phyloP scores from a whole-genome alignment of 2,113 vertebrate genomes.

The Ptychochromis oligacanthus region DNA sequence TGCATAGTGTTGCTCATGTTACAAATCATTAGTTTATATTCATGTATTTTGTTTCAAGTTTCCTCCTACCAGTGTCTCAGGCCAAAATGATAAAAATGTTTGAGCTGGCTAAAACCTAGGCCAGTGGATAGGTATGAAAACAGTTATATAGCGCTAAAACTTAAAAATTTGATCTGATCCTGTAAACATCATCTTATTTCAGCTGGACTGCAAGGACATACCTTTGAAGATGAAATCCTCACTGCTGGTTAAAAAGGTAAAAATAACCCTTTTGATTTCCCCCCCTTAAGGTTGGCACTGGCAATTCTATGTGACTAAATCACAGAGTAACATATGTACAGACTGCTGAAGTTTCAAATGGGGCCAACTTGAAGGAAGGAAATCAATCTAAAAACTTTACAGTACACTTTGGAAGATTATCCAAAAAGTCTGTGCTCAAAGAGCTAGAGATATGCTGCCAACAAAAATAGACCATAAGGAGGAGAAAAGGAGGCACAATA shows the following conservation, averaged over 20 bases:
- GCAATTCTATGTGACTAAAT: conserved; percentile 24
- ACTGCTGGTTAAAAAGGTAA: conserved; percentile 6
- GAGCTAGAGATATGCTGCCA: conserved; percentile 20
- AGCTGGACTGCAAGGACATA: not conserved
- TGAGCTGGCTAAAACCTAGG: not conserved
- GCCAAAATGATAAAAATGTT: not conserved
- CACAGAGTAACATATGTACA: not conserved
- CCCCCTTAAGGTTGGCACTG: conserved; percentile 10
- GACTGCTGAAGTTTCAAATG: conserved; percentile 12
- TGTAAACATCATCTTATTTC: conserved; percentile 4
- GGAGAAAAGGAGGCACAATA: conserved; percentile 10
- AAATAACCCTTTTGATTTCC: not conserved
- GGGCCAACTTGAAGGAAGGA: conserved; percentile 16
- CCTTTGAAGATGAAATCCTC: conserved; percentile 40
- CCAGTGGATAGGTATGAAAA: not conserved
- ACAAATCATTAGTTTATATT: not conserved
- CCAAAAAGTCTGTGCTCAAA: conserved; percentile 19
- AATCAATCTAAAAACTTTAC: conserved; percentile 31
- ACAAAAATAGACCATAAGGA: conserved; percentile 18
- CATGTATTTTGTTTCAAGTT: not conserved
- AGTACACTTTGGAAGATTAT: conserved; percentile 13
- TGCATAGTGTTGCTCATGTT: not conserved
- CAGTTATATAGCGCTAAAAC: not conserved
- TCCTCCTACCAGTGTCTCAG: not conserved
- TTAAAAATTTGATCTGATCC: not conserved